A percentile compares a stretch with the other conserved stretches of the same genome.
These are phyloP conservation scores for Scaptomyza hsui DNA, from an alignment of 1,140 invertebrate genomes.

Conservation along the genomic window DNA sequence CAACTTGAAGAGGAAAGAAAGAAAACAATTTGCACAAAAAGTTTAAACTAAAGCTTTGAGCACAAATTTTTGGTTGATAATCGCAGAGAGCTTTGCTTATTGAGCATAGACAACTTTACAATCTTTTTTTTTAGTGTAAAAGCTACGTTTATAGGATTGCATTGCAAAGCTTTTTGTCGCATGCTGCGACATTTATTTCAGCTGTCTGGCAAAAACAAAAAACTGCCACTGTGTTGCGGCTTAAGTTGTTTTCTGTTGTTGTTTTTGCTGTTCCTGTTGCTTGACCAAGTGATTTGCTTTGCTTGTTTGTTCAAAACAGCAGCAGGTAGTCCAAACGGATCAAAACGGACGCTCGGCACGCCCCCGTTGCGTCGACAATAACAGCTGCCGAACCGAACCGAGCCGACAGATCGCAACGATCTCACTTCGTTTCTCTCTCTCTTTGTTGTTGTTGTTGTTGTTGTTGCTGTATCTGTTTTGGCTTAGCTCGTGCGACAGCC, in stretches of 20 bases:
- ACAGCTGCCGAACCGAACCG: conserved; percentile 21
- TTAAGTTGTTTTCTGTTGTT: background rate
- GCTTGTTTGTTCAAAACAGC: conserved; percentile 45
- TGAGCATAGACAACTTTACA: no score
- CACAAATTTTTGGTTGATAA: no score
- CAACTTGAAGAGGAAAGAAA: no score
- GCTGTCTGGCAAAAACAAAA: background rate
- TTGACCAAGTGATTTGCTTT: conserved; percentile 68
- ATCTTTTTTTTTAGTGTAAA: no score
- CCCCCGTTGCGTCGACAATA: conserved; percentile 32
- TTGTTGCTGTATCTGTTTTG: conserved; percentile 23
- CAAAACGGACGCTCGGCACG: conserved; percentile 31
- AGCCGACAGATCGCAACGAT: background rate
- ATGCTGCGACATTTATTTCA: conserved; percentile 6
- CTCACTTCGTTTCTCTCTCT: background rate
- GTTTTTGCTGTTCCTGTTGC: conserved; percentile 19
- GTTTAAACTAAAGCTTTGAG: no score
- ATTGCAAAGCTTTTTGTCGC: background rate
- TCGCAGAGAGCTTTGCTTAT: no score
- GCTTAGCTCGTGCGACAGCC: conserved; percentile 53
- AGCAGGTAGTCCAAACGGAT: conserved; percentile 39
- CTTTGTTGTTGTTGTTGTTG: background rate
- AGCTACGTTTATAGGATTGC: conserved; percentile 1
- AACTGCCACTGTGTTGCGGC: background rate
- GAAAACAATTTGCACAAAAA: no score